Evolutionary conservation across 1,140 invertebrate genomes (phyloP).

Genomic region (Leptoteleia sp.): DNA sequence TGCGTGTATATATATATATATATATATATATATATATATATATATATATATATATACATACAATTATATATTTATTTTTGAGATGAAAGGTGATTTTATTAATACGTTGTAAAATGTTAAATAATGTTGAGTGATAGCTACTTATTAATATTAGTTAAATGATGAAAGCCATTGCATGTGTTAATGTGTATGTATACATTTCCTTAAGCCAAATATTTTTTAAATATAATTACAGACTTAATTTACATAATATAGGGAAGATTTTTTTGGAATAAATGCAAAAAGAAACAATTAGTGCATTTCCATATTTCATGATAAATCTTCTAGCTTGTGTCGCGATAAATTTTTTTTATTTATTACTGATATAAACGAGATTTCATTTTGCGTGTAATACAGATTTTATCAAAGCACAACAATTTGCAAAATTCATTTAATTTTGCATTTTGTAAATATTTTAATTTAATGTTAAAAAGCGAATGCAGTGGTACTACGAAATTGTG

Average conservation of each 20-base stretch:
- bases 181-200: constrained; percentile 27
- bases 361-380: constrained; percentile 17
- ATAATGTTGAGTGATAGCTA: constrained; percentile 48
- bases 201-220: constrained; percentile 48
- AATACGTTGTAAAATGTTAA: constrained; percentile 14
- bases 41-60: constrained; percentile 7
- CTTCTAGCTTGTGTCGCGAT: constrained; percentile 2
- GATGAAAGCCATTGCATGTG: constrained; percentile 43
- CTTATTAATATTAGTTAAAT: constrained; percentile 45
- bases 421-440: constrained; percentile 9
- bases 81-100: constrained; percentile 29
- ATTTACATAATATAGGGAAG: constrained; percentile 13
- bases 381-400: constrained; percentile 3
- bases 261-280: constrained; percentile 15
- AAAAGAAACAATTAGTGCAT: constrained; percentile 7
- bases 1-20: too few relatives aligned
- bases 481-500: constrained; percentile 41
- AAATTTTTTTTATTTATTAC: constrained; percentile 24
- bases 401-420: constrained; percentile 10
- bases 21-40: too few relatives aligned
- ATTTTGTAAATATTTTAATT: constrained; percentile 40
- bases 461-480: constrained; percentile 31
- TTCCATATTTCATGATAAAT: constrained; percentile 14
- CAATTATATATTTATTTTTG: constrained; percentile 38
- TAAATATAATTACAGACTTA: constrained; percentile 34